Conservation (phyloP, 1,140 invertebrate species). For the Lordiphosa collinella region DNA sequence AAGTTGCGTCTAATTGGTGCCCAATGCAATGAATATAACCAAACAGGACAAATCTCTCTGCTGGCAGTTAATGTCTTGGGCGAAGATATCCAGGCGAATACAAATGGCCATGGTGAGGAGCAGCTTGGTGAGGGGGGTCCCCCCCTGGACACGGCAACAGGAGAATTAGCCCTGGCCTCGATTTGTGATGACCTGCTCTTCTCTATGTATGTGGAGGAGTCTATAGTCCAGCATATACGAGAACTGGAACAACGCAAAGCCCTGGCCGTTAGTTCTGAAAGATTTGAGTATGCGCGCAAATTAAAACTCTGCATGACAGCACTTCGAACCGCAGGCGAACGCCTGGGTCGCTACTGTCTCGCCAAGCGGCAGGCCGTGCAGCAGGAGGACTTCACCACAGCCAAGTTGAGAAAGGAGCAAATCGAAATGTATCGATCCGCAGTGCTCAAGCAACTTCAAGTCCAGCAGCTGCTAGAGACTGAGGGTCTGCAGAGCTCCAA, state of each 20-base stretch:
- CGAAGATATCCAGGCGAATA: constrained; percentile 68
- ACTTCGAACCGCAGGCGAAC: constrained; percentile 90
- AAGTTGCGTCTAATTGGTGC: constrained; percentile 92
- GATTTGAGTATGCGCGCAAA: constrained; percentile 94
- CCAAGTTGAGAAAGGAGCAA: constrained; percentile 92
- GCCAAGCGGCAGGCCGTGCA: constrained; percentile 95
- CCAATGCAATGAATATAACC: constrained; percentile 89
- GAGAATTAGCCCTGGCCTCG: constrained; percentile 83
- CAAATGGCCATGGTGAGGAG: constrained; percentile 19
- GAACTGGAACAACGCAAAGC: constrained; percentile 93
- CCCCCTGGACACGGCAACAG: constrained; percentile 64
- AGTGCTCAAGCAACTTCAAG: constrained; percentile 85
- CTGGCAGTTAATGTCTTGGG: constrained; percentile 90
- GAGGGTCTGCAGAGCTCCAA: constrained; percentile 83
- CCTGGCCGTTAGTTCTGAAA: constrained; percentile 85
- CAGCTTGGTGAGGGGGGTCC: constrained; percentile 38
- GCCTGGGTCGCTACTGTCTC: constrained; percentile 92
- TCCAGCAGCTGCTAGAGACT: constrained; percentile 89
- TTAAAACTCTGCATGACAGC: constrained; percentile 91
- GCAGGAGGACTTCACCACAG: constrained; percentile 93
- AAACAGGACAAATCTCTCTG: constrained; percentile 82
- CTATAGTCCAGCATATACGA: constrained; percentile 92
- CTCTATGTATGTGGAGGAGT: constrained; percentile 98
- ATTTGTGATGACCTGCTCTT: constrained; percentile 97
- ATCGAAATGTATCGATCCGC: constrained; percentile 88